Percentiles rank a stretch among this genome's conserved stretches.
Evolutionary conservation across 1,140 invertebrate species (phyloP).

Genomic region (Euglossa dilemma): DNA sequence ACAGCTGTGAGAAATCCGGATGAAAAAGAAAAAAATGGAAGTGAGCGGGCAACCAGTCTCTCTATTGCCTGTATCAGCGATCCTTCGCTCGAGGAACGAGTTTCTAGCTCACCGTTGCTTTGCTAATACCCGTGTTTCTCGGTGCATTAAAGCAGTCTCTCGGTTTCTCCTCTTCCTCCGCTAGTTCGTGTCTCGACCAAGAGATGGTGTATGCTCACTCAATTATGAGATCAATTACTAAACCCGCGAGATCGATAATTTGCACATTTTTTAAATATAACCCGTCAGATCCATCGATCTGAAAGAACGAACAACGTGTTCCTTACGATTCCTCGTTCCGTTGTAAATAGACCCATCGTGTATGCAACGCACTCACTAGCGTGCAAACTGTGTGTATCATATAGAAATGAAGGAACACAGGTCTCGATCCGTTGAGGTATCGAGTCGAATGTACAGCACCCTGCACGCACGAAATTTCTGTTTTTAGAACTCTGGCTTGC

Average conservation of each 20-base stretch:
- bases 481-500: slow-evolving; percentile 75
- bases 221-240: slow-evolving; percentile 10
- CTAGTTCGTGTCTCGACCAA: slow-evolving; percentile 68
- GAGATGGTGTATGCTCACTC: slow-evolving; percentile 65
- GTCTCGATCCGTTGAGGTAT: neutral
- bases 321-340: neutral
- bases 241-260: neutral
- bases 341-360: slow-evolving; percentile 32
- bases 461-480: slow-evolving; percentile 76
- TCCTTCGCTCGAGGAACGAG: slow-evolving; percentile 69
- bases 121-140: slow-evolving; percentile 33
- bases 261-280: neutral
- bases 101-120: slow-evolving; percentile 60
- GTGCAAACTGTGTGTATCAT: slow-evolving; percentile 2
- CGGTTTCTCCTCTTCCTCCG: slow-evolving; percentile 57
- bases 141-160: slow-evolving; percentile 28
- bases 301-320: slow-evolving; percentile 17
- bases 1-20: slow-evolving; percentile 43
- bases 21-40: slow-evolving; percentile 42
- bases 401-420: neutral
- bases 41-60: slow-evolving; percentile 55
- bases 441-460: slow-evolving; percentile 76
- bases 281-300: neutral
- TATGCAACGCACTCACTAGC: neutral
- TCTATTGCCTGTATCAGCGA: slow-evolving; percentile 49